These are phyloP conservation scores for Leucoraja erinaceus DNA, from an alignment of 2,113 vertebrate species.

Conservation along the genomic window DNA sequence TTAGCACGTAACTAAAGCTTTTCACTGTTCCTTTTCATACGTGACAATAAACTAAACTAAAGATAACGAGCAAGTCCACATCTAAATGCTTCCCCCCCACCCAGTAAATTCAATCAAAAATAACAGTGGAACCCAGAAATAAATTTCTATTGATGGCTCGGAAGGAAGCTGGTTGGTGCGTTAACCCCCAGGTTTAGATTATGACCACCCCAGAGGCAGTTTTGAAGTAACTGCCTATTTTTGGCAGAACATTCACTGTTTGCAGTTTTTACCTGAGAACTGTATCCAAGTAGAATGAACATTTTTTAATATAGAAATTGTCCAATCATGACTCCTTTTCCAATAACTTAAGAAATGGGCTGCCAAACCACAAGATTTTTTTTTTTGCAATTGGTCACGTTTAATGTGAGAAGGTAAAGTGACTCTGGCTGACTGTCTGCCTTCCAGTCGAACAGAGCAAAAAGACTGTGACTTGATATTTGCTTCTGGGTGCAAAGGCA, in stretches of 20 bases:
- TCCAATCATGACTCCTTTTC: background rate
- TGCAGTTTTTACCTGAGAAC: background rate
- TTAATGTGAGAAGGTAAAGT: background rate
- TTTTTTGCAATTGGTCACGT: background rate
- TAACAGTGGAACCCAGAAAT: background rate
- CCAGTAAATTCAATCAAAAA: background rate
- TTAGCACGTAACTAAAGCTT: no score
- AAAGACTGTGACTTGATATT: background rate
- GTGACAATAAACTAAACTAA: no score
- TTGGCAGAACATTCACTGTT: background rate
- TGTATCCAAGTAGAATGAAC: background rate
- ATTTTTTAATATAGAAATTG: background rate
- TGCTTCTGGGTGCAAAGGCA: background rate
- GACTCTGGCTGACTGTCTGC: background rate
- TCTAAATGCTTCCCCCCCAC: no score
- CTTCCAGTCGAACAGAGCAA: background rate
- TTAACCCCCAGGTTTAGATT: background rate
- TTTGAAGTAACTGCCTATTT: background rate
- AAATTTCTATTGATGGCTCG: background rate
- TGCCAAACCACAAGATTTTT: background rate
- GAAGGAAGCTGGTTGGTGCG: background rate
- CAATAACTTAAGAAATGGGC: background rate
- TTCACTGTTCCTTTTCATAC: no score
- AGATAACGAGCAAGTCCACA: background rate
- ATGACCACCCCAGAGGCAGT: background rate